phyloP scores from a whole-genome alignment of 2,888 invertebrate genomes.

The Cheilosia vernalis region DNA sequence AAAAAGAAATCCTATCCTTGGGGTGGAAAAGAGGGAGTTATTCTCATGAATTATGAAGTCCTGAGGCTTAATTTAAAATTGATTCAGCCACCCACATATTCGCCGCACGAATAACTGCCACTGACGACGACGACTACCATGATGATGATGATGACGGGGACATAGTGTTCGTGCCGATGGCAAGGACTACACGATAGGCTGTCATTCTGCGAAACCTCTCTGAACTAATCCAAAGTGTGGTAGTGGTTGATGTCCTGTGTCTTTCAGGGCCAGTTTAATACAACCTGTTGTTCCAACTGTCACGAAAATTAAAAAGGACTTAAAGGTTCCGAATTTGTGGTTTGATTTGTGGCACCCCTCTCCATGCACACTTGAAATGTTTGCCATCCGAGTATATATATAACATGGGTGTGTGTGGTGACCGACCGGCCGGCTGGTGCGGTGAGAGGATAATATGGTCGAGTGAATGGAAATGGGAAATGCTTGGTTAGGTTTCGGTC shows the following conservation, averaged over 20 bases:
- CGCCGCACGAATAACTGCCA: conserved; percentile 13
- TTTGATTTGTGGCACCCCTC: conserved; percentile 54
- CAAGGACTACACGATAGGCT: conserved; percentile 14
- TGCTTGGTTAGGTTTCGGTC: conserved; percentile 1
- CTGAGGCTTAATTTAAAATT: conserved; percentile 41
- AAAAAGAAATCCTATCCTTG: background rate
- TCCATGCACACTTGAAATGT: background rate
- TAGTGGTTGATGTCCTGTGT: background rate
- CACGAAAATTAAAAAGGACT: conserved; percentile 56
- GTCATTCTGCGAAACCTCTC: background rate
- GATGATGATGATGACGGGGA: conserved; percentile 10
- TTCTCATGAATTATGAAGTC: conserved; percentile 48
- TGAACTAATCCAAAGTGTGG: background rate
- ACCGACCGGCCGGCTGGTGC: background rate
- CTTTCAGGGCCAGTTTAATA: conserved; percentile 10
- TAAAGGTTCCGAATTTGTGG: conserved; percentile 45
- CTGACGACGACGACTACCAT: conserved; percentile 1
- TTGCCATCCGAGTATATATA: conserved; percentile 2
- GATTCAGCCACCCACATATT: conserved; percentile 23
- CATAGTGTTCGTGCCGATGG: conserved; percentile 3
- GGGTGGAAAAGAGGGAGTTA: background rate
- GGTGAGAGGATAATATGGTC: background rate
- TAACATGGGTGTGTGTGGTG: too few relatives aligned
- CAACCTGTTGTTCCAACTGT: conserved; percentile 63
- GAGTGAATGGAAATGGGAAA: conserved; percentile 7